These are phyloP conservation scores for Bedellia somnulentella DNA, from an alignment of 2,888 invertebrate genomes.

Conservation along the genomic window DNA sequence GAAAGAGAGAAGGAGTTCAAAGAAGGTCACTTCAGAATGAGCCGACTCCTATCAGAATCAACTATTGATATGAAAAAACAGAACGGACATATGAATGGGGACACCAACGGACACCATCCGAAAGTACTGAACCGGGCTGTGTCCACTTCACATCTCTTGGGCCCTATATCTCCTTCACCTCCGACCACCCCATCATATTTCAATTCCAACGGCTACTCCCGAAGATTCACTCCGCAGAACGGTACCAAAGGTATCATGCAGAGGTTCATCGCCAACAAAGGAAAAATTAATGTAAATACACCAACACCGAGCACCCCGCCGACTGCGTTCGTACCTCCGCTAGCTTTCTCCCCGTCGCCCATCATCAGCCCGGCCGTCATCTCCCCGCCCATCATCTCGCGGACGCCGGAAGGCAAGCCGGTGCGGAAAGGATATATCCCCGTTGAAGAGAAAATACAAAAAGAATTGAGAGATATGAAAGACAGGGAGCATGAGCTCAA, in stretches of 20 bases:
- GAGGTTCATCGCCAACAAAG: conserved; percentile 78
- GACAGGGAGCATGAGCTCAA: conserved; percentile 79
- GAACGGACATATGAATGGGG: conserved; percentile 41
- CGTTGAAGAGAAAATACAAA: conserved; percentile 86
- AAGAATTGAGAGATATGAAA: conserved; percentile 83
- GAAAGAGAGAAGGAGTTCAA: conserved; percentile 81
- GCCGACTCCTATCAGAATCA: conserved; percentile 45
- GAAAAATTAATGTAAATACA: conserved; percentile 58
- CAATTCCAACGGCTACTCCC: conserved; percentile 51
- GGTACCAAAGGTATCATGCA: conserved; percentile 83
- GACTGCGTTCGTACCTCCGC: conserved; percentile 17
- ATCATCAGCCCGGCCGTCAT: conserved; percentile 18
- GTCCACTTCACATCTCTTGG: conserved; percentile 45
- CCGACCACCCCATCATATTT: conserved; percentile 33
- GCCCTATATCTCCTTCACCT: conserved; percentile 33
- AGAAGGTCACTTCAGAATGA: conserved; percentile 57
- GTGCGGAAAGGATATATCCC: conserved; percentile 78
- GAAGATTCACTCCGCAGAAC: conserved; percentile 66
- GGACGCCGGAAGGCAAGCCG: conserved; percentile 64
- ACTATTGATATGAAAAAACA: conserved; percentile 49
- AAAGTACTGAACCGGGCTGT: conserved; percentile 35
- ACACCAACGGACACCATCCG: conserved; percentile 21
- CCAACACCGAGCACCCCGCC: conserved; percentile 20
- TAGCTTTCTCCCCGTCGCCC: conserved; percentile 30
- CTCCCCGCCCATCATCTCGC: conserved; percentile 47